phyloP scores from a whole-genome alignment of 2,113 vertebrate genomes.

The Cyprinodon variegatus region DNA sequence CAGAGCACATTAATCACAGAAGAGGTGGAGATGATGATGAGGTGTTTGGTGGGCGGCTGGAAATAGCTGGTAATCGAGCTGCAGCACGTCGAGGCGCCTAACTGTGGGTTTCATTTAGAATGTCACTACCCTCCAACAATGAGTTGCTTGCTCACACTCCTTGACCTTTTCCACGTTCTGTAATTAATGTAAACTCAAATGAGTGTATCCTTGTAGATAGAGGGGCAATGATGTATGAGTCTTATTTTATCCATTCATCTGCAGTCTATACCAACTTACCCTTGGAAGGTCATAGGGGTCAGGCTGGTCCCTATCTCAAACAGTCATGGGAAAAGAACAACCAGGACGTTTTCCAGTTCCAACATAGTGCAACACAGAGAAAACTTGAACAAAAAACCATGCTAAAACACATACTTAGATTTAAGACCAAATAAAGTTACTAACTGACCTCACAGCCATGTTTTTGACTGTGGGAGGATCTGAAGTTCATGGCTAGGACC shows the following conservation, averaged over 20 bases:
- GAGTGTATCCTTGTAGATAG: neutral
- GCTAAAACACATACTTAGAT: no score
- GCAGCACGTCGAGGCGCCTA: conserved; percentile 40
- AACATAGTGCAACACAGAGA: neutral
- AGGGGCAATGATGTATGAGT: no score
- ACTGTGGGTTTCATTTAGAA: conserved; percentile 9
- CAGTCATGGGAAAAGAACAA: neutral
- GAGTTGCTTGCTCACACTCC: neutral
- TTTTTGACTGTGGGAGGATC: no score
- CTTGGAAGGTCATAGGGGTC: no score
- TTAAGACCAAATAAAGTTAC: no score
- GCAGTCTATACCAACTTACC: neutral
- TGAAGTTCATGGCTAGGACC: no score
- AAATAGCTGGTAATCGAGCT: conserved; percentile 59
- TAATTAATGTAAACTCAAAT: neutral
- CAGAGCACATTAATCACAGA: conserved; percentile 76
- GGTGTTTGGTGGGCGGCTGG: conserved; percentile 72
- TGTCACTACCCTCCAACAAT: conserved; percentile 3
- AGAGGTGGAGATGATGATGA: conserved; percentile 70
- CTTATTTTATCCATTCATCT: neutral
- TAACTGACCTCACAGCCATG: no score
- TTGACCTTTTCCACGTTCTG: neutral
- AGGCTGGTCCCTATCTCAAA: neutral
- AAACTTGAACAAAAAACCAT: neutral
- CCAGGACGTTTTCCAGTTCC: no score